phyloP scores from a whole-genome alignment of 2,888 invertebrate genomes.

The Heliothis peltigera region DNA sequence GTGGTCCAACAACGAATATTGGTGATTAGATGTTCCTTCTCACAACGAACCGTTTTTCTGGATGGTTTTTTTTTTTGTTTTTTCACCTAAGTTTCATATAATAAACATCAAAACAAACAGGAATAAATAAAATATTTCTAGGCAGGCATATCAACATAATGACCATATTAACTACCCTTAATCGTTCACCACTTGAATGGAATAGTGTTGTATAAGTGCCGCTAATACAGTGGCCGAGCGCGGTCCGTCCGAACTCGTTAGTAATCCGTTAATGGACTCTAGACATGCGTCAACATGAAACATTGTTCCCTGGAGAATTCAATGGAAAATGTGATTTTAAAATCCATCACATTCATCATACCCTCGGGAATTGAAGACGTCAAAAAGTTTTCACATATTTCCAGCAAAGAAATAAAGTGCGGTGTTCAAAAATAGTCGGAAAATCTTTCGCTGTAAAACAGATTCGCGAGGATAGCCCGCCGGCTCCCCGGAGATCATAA shows the following conservation, averaged over 20 bases:
- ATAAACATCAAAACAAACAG: not conserved
- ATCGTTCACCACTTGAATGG: constrained; percentile 17
- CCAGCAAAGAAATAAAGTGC: not conserved
- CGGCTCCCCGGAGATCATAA: constrained; percentile 36
- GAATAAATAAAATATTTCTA: not conserved
- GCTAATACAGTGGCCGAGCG: constrained; percentile 6
- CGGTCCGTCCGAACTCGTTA: constrained; percentile 25
- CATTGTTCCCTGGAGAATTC: constrained; percentile 1
- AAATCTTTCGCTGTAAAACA: constrained; percentile 35
- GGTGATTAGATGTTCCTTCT: too few relatives aligned
- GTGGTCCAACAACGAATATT: too few relatives aligned
- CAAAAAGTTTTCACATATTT: constrained; percentile 4
- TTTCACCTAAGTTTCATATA: too few relatives aligned
- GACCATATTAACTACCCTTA: constrained; percentile 1
- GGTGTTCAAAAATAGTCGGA: constrained; percentile 25
- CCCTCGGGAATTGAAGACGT: constrained; percentile 8
- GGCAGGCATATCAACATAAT: not conserved
- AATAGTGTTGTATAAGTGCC: constrained; percentile 11
- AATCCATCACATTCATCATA: constrained; percentile 11
- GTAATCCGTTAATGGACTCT: constrained; percentile 46
- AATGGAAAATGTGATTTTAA: constrained; percentile 16
- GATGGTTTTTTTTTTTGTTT: too few relatives aligned
- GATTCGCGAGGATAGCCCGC: constrained; percentile 32
- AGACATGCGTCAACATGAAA: constrained; percentile 28
- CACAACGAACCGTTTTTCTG: too few relatives aligned